phyloP scores from a whole-genome alignment of 2,113 vertebrate genomes.

The Pangasianodon gigas region DNA sequence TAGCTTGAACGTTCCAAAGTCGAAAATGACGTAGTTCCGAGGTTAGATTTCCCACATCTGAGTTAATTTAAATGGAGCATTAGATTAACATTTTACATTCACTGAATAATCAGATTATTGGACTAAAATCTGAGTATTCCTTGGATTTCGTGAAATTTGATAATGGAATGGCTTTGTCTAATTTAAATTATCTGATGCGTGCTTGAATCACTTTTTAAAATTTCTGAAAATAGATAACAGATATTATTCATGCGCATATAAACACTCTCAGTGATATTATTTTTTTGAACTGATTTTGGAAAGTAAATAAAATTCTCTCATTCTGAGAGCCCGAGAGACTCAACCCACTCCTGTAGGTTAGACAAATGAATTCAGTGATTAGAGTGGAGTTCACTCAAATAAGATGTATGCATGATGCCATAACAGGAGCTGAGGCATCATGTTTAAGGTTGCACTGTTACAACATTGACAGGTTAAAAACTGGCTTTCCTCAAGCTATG shows the following conservation, averaged over 20 bases:
- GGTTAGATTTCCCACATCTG: background rate
- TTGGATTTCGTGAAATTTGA: background rate
- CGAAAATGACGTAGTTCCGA: background rate
- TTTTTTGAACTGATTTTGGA: background rate
- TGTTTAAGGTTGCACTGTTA: constrained; percentile 58
- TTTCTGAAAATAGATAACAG: no score
- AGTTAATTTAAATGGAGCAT: background rate
- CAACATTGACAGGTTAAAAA: constrained; percentile 43
- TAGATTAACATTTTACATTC: background rate
- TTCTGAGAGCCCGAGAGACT: background rate
- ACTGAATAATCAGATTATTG: background rate
- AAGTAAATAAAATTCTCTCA: background rate
- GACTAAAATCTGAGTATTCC: background rate
- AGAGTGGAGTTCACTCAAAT: constrained; percentile 49
- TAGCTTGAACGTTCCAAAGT: background rate
- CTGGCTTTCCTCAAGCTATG: constrained; percentile 37
- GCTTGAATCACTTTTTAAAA: no score
- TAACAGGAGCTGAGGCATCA: constrained; percentile 53
- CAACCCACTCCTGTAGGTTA: background rate
- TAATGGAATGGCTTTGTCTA: background rate
- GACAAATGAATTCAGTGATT: no score
- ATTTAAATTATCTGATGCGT: no score
- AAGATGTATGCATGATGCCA: constrained; percentile 61
- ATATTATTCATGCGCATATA: no score
- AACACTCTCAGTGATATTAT: no score